Conservation (phyloP, 2,888 invertebrate species). For the Thalpophila matura region DNA sequence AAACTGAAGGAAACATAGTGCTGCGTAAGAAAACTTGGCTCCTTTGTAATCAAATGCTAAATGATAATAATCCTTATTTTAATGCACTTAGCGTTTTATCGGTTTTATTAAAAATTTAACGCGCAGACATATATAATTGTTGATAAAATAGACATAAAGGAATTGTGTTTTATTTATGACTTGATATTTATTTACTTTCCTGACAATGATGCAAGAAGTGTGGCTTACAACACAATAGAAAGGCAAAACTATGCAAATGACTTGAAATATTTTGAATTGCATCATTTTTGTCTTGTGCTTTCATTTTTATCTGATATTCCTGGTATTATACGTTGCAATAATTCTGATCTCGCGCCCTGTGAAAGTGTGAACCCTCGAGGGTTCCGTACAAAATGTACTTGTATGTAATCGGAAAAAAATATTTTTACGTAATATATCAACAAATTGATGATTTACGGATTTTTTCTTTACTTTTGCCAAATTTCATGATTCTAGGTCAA, state of each 20-base stretch:
- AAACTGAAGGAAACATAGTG: constrained; percentile 34
- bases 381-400: too few species aligned
- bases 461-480: too few species aligned
- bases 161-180: constrained; percentile 14
- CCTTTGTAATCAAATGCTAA: background rate
- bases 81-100: background rate
- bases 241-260: constrained; percentile 15
- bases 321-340: background rate
- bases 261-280: constrained; percentile 14
- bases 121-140: background rate
- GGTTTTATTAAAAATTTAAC: too few species aligned
- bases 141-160: constrained; percentile 7
- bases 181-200: constrained; percentile 8
- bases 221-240: constrained; percentile 10
- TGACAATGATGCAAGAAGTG: constrained; percentile 1
- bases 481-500: too few species aligned
- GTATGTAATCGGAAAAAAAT: too few species aligned
- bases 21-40: constrained; percentile 10
- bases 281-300: too few species aligned
- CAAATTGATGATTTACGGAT: too few species aligned
- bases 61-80: constrained; percentile 17
- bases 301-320: background rate
- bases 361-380: too few species aligned
- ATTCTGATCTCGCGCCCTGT: too few species aligned
- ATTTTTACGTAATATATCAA: too few species aligned